A percentile compares a stretch with the other conserved stretches of the same genome.
These are phyloP conservation scores for Neodiprion virginianus DNA, from an alignment of 1,140 invertebrate genomes.

Conservation along the genomic window DNA sequence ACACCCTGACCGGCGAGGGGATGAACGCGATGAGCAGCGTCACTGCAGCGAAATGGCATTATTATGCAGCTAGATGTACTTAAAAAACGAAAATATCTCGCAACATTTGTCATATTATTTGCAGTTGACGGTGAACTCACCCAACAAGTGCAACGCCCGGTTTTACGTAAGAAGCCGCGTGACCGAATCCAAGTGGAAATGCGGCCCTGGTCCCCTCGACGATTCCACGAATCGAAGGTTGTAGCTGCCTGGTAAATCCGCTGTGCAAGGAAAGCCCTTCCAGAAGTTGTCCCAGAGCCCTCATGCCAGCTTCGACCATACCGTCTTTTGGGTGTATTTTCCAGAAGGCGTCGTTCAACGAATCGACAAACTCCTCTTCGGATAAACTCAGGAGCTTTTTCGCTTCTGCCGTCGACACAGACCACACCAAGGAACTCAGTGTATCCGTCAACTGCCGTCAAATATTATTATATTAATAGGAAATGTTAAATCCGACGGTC, in stretches of 20 bases:
- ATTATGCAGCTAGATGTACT: slow-evolving; percentile 12
- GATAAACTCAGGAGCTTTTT: slow-evolving; percentile 74
- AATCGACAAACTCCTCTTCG: slow-evolving; percentile 86
- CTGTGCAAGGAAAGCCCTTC: slow-evolving; percentile 57
- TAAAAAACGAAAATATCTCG: slow-evolving; percentile 8
- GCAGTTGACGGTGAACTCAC: slow-evolving; percentile 59
- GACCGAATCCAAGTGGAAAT: slow-evolving; percentile 92
- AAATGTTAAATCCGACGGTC: too few relatives aligned
- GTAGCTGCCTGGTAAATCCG: slow-evolving; percentile 70
- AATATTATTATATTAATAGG: slow-evolving; percentile 36
- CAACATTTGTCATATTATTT: background rate
- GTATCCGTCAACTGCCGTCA: slow-evolving; percentile 69
- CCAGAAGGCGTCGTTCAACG: slow-evolving; percentile 87
- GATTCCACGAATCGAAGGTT: slow-evolving; percentile 77
- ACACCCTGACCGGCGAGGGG: slow-evolving; percentile 97
- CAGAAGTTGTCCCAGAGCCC: slow-evolving; percentile 62
- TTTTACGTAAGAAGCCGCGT: slow-evolving; percentile 84
- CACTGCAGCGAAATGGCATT: slow-evolving; percentile 63
- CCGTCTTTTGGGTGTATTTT: slow-evolving; percentile 70
- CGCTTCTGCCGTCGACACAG: slow-evolving; percentile 77
- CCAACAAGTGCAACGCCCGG: slow-evolving; percentile 82
- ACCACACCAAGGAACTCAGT: slow-evolving; percentile 92
- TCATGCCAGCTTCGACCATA: slow-evolving; percentile 65
- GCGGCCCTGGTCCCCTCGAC: slow-evolving; percentile 74
- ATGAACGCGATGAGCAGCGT: slow-evolving; percentile 96